These are phyloP conservation scores for Tenthredo mesomela DNA, from an alignment of 2,888 invertebrate genomes.

Conservation along the genomic window DNA sequence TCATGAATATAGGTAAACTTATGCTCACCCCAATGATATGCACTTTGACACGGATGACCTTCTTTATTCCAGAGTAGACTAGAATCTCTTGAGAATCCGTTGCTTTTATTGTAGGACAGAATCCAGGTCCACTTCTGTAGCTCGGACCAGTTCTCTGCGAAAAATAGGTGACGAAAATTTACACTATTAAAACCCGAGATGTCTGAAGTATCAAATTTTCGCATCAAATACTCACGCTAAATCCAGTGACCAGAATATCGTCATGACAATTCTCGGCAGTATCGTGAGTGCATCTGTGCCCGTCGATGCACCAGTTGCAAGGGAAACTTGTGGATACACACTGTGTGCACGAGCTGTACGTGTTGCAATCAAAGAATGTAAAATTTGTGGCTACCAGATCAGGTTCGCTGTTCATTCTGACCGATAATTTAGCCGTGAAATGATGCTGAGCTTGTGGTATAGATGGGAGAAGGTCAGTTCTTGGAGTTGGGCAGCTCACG, in stretches of 20 bases:
- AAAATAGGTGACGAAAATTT: slow-evolving; percentile 54
- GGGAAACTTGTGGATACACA: slow-evolving; percentile 98
- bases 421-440: slow-evolving; percentile 95
- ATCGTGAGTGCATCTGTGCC: slow-evolving; percentile 96
- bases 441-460: slow-evolving; percentile 97
- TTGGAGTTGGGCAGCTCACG: slow-evolving; percentile 97
- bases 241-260: slow-evolving; percentile 95
- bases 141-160: slow-evolving; percentile 92
- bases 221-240: slow-evolving; percentile 83
- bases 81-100: slow-evolving; percentile 94
- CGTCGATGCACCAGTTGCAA: slow-evolving; percentile 99
- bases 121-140: slow-evolving; percentile 95
- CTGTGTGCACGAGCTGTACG: slow-evolving; percentile 96
- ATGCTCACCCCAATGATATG: slow-evolving; percentile 90
- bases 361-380: slow-evolving; percentile 99
- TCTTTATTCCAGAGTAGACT: slow-evolving; percentile 94
- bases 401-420: slow-evolving; percentile 93
- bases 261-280: slow-evolving; percentile 97
- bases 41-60: slow-evolving; percentile 94
- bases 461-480: slow-evolving; percentile 94
- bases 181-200: background rate
- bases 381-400: slow-evolving; percentile 99
- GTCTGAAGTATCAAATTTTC: background rate
- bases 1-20: background rate
- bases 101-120: slow-evolving; percentile 96